Base-by-base conservation (phyloP, 2,888 invertebrate species). In the Caenorhabditis doughertyi region DNA sequence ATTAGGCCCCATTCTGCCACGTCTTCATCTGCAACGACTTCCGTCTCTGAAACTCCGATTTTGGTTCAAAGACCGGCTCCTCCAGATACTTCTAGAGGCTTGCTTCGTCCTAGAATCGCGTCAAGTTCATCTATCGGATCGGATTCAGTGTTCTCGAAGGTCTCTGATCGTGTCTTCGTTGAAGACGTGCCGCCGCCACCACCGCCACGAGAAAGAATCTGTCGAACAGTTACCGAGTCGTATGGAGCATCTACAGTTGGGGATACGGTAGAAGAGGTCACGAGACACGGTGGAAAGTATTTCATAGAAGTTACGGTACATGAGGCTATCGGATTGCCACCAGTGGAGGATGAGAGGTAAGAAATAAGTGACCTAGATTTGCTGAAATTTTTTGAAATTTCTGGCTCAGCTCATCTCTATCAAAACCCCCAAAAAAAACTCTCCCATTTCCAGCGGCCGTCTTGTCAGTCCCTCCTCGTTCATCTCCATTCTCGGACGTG, bases 261-360 rank as follows among this genome's bases (percentile, higher is more conserved):
- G 2, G 39, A 80, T 58, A 32, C 73, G 18, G 56, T 71, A 51
- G 79, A 80, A 56, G 80, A 80, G 39, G 18, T 80, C 25, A 47
- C 51, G 4, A 32, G 58, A 16, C 32, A 55, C 18, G 53, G 58
- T 32, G 83, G 85, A 16, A 82, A 77, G 23, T 79, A 72, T 21
- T 72, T 62, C 42, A 18, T 85, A 64, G 60, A 84, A 42, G 58
- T 85, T 44, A 84, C 84, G 25, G 76, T 85, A 5, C 86, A 87
- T 70, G 65, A 84, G 44, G 87, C 85, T 0, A 60, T 39, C 29
- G 85, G 86, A 29, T 68, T 87, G 56, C 87, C 87, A n/a, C 79
- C 83, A 23, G 77, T 85, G 13, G 56, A 81, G 21, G 86, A 86
- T 47, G 64, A 73, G 11, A 73, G 72, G 62, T 51, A 29, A 32